Evolutionary conservation across 2,113 vertebrate genomes (phyloP).

Genomic region (Apus apus): DNA sequence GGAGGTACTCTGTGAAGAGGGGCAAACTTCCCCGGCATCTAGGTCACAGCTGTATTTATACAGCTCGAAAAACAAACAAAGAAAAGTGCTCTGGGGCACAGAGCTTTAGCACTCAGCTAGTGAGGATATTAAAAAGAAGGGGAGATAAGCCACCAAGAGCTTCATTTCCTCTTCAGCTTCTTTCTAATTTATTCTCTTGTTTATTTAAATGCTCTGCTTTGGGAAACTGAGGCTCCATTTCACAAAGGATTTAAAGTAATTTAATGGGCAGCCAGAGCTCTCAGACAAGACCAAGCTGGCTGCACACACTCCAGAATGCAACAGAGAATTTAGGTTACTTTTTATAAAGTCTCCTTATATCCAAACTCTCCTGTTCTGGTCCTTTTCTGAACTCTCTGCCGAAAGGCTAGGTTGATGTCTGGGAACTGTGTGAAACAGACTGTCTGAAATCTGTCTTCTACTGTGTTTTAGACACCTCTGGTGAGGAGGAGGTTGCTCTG

Average conservation of each 20-base stretch:
- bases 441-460: background rate
- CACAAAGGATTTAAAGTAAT: constrained; percentile 30
- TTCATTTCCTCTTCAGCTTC: constrained; percentile 63
- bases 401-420: background rate
- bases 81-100: constrained; percentile 25
- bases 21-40: background rate
- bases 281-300: background rate
- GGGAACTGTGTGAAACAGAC: background rate
- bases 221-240: constrained; percentile 28
- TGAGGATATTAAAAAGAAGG: constrained; percentile 67
- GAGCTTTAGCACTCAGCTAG: constrained; percentile 41
- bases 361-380: background rate
- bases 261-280: background rate
- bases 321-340: background rate
- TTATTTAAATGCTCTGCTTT: constrained; percentile 52
- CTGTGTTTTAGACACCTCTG: background rate
- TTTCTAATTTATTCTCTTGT: constrained; percentile 59
- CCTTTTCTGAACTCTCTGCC: background rate
- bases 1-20: background rate
- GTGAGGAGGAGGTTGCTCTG: background rate
- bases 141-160: constrained; percentile 43
- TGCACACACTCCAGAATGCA: background rate
- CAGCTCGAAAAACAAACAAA: constrained; percentile 37
- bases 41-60: constrained; percentile 67
- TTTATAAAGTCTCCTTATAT: background rate